A percentile compares a stretch with the other conserved stretches of the same genome.
phyloP scores from a whole-genome alignment of 2,113 vertebrate species.

The Ammodytes dubius region DNA sequence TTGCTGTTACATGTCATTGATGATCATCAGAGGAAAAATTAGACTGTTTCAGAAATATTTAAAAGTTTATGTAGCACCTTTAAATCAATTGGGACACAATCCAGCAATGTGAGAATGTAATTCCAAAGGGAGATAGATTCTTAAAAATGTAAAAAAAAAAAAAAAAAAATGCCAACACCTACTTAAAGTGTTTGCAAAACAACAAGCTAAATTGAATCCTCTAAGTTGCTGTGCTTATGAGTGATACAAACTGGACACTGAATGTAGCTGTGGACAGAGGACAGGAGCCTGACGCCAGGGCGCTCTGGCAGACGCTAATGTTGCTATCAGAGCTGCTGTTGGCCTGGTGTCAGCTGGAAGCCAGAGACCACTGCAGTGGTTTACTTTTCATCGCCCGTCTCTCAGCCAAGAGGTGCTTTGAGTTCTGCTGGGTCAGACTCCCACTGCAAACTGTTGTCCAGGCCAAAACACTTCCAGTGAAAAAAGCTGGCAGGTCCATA shows the following conservation, averaged over 20 bases:
- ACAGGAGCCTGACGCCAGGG: conserved; percentile 33
- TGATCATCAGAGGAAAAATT: no score
- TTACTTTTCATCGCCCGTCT: conserved; percentile 58
- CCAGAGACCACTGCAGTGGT: conserved; percentile 71
- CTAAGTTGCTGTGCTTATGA: background rate
- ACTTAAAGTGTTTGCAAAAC: conserved; percentile 5
- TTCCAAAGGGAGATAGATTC: conserved; percentile 12
- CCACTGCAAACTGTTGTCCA: conserved; percentile 53
- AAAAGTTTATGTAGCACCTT: no score
- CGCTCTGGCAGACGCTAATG: conserved; percentile 56
- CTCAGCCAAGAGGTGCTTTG: conserved; percentile 57
- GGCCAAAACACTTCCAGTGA: conserved; percentile 40
- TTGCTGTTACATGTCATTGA: no score
- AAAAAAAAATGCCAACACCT: background rate
- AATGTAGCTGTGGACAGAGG: conserved; percentile 8
- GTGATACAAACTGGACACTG: background rate
- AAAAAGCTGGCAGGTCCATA: conserved; percentile 50
- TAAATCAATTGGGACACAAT: conserved; percentile 1
- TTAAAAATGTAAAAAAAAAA: background rate
- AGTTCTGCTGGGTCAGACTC: conserved; percentile 73
- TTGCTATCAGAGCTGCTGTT: conserved; percentile 49
- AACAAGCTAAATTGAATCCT: background rate
- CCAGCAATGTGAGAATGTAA: conserved; percentile 25
- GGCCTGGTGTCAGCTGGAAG: conserved; percentile 65
- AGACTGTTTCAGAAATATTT: no score